A percentile compares a stretch with the other conserved stretches of the same genome.
phyloP scores from a whole-genome alignment of 2,113 vertebrate species.

The Cisticola juncidis region DNA sequence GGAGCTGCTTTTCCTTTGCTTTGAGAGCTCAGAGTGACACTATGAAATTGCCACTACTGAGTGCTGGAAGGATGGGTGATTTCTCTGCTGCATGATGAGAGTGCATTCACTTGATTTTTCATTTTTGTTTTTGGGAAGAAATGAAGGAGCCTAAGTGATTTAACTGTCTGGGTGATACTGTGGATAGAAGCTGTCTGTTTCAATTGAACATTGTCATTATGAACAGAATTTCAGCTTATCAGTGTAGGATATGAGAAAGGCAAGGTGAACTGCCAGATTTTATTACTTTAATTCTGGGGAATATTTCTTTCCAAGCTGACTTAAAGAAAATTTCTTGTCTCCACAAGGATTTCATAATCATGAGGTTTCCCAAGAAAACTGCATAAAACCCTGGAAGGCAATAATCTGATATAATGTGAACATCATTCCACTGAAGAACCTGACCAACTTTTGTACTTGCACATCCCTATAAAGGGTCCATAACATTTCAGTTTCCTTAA shows the following conservation, averaged over 20 bases:
- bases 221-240: not conserved
- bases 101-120: not conserved
- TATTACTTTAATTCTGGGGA: not conserved
- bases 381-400: not conserved
- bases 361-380: not conserved
- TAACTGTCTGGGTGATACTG: not conserved
- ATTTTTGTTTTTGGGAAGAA: no score
- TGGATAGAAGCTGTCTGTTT: not conserved
- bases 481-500: not conserved
- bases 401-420: rapidly evolving
- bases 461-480: not conserved
- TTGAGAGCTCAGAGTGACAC: rapidly evolving
- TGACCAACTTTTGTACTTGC: not conserved
- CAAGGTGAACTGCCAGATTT: not conserved
- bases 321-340: not conserved
- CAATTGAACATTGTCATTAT: not conserved
- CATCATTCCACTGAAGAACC: not conserved
- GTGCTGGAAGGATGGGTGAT: not conserved
- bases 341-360: not conserved
- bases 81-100: not conserved
- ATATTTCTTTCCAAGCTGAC: not conserved
- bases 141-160: not conserved
- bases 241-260: not conserved
- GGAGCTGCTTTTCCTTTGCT: not conserved
- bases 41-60: not conserved